Evolutionary conservation across 2,113 vertebrate genomes (phyloP).

Genomic region (Cepphus grylle): DNA sequence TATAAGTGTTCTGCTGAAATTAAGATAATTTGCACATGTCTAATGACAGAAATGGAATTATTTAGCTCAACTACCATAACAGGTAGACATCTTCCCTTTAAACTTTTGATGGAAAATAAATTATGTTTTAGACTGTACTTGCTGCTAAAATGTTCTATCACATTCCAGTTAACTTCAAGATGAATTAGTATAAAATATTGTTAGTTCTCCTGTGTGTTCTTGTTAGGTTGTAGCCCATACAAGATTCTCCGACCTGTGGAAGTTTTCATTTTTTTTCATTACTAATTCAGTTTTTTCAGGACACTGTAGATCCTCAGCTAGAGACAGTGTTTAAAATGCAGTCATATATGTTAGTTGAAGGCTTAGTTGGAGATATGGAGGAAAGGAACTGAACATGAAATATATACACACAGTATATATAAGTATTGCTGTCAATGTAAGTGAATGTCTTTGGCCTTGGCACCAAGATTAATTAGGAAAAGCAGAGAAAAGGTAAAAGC

Average conservation of each 20-base stretch:
- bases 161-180: background rate
- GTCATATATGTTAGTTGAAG: background rate
- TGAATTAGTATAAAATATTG: background rate
- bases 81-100: background rate
- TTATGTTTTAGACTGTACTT: background rate
- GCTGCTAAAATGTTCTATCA: background rate
- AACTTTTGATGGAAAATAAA: background rate
- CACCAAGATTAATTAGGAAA: background rate
- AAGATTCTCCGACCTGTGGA: background rate
- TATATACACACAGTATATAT: background rate
- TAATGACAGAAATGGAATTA: background rate
- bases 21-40: rapidly evolving
- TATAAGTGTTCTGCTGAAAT: background rate
- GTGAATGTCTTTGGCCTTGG: background rate
- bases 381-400: background rate
- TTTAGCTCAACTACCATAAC: background rate
- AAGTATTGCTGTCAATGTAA: background rate
- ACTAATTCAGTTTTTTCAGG: background rate
- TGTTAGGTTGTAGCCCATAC: background rate
- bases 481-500: background rate
- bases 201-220: background rate
- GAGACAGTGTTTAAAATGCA: background rate
- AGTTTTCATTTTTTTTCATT: background rate
- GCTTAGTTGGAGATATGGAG: background rate
- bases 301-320: background rate